phyloP scores from a whole-genome alignment of 2,113 vertebrate genomes.

The Fregetta grallaria region DNA sequence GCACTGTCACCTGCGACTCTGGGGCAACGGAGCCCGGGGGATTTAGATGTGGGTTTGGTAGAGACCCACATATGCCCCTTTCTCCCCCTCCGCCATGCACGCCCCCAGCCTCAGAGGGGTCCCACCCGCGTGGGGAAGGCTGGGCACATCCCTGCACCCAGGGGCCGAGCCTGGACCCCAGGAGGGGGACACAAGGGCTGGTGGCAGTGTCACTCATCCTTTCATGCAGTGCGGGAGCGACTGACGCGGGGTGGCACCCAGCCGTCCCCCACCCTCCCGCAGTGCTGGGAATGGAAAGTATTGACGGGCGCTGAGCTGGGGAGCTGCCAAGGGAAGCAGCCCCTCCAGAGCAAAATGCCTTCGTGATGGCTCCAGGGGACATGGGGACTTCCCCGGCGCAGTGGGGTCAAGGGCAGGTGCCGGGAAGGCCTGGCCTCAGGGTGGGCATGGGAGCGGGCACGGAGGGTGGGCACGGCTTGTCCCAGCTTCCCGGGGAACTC shows the following conservation, averaged over 20 bases:
- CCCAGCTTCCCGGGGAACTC: rapidly evolving
- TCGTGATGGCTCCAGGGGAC: not conserved
- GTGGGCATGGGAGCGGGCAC: not conserved
- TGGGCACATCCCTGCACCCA: not conserved
- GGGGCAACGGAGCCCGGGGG: rapidly evolving
- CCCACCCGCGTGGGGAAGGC: rapidly evolving
- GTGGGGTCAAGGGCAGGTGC: slow-evolving; percentile 1
- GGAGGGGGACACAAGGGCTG: rapidly evolving
- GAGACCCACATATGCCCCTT: not conserved
- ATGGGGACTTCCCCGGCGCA: not conserved
- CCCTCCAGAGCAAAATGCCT: not conserved
- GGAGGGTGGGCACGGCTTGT: not conserved
- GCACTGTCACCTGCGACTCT: rapidly evolving
- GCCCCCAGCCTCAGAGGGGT: not conserved
- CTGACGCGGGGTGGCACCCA: not conserved
- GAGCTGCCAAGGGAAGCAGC: not conserved
- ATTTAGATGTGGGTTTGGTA: not conserved
- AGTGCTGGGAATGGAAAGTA: slow-evolving; percentile 23
- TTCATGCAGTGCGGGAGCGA: rapidly evolving
- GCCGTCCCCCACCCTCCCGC: not conserved
- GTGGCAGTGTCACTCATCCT: not conserved
- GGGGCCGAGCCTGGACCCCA: rapidly evolving
- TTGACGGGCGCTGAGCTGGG: not conserved
- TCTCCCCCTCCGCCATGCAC: not conserved
- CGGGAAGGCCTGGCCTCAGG: not conserved